Percentiles rank a stretch among this genome's conserved stretches.
These are phyloP conservation scores for Acridotheres tristis DNA, from an alignment of 2,797 vertebrate species.

Conservation along the genomic window DNA sequence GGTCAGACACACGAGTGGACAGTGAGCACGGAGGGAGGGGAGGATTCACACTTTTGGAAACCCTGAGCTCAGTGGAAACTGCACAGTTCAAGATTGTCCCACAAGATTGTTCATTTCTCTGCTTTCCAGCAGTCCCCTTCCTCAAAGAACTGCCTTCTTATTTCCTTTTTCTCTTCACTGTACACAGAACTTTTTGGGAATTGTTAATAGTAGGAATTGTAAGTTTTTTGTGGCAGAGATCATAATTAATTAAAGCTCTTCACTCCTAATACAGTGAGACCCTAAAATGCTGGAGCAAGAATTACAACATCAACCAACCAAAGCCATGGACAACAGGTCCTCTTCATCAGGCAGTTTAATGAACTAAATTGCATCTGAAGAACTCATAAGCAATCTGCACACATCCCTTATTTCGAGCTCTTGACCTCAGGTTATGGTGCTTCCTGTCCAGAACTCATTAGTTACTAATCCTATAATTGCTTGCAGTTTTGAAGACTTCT, in stretches of 20 bases:
- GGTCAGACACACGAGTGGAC: neutral
- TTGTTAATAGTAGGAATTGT: neutral
- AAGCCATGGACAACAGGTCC: neutral
- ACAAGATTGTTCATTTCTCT: neutral
- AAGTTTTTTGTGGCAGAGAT: neutral
- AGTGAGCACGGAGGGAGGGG: neutral
- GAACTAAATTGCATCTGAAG: neutral
- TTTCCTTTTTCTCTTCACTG: neutral
- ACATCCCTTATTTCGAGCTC: neutral
- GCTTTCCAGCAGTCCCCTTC: neutral
- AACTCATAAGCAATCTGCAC: neutral
- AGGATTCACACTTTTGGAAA: neutral
- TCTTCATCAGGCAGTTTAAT: neutral
- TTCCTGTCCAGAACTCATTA: neutral
- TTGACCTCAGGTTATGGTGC: neutral
- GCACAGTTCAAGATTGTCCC: neutral
- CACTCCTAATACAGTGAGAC: neutral
- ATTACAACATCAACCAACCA: neutral
- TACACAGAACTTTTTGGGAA: neutral
- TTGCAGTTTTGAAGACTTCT: neutral
- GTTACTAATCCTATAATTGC: neutral
- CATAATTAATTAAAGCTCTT: neutral
- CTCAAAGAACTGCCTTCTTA: neutral
- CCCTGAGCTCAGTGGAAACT: neutral
- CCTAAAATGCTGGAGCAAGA: neutral